Base-by-base conservation (phyloP, 2,888 invertebrate genomes). In the Drosophila diplacantha region DNA sequence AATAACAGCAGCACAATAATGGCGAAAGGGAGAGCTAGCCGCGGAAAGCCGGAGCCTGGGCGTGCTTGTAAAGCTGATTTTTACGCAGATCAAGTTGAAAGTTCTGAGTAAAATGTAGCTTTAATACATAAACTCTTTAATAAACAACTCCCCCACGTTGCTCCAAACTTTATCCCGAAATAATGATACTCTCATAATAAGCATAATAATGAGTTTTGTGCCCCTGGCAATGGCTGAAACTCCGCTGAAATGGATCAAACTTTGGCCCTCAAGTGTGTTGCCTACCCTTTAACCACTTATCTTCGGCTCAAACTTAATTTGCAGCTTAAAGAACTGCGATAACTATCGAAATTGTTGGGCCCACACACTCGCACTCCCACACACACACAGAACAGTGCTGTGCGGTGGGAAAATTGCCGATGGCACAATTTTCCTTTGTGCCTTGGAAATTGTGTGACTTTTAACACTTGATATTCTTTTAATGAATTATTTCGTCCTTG, bases 391-490 rank as follows among this genome's bases (percentile, higher is more conserved):
- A 16, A 16, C 9, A 24, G 12, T 31, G 31, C 9, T 24, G 31
- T 18, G 26, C 12, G 41, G 31, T 11, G 32, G 35, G 35, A 65
- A 56, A 50, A 51, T 63, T 66, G 81, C 81, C 73, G 59, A 63
- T 67, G 78, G 76, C 75, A 47, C 53, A 50, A 54, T 69, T 72
- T 80, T 65, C 61, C 67, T 74, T 80, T 77, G 63, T 76, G 61
- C 73, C 79, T 69, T 62, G 62, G 51, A 81, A 78, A 83, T 83
- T 83, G 78, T 83, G 79, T 83, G 79, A 79, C 83, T 83, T 81
- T 79, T 81, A 79, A 83, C 79, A 79, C 79, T 79, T 79, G 80
- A 83, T 81, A 81, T 81, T 78, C 83, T 73, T 78, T 78, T 83
- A 78, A 78, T 78, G 74, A 78, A 78, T 83, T 83, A 77, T 81